Base-by-base conservation (phyloP, 2,113 vertebrate genomes). In the Pogonocichla stellata region DNA sequence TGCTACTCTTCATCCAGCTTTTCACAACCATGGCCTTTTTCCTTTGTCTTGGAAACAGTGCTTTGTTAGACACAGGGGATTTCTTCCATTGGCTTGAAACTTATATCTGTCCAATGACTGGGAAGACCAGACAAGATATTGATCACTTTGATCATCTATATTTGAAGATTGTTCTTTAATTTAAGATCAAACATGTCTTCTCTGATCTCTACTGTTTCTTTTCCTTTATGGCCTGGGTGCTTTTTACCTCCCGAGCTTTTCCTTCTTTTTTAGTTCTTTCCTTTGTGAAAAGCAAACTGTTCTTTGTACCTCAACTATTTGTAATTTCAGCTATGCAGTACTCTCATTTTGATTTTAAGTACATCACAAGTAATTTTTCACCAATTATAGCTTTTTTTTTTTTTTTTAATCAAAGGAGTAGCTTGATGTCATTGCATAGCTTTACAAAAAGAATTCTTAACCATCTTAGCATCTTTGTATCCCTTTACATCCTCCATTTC, bases 81-180 rank as follows among this genome's bases (percentile, higher is more conserved):
- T 29, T 45, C 26, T 80, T 93, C 50, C 19, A 31, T 89, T 77
- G 65, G 9, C 38, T 88, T 82, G 42, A 45, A 77, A 82, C 50
- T 61, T 65, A 3, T 3, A 57, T n/a, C 57, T 80, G 50, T 83
- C 54, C 40, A 65, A 23, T 62, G 69, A 42, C 25, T 48, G 45
- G 45, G 58, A 88, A 73, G 10, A 43, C 16, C 43, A 78, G 61
- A 80, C 31, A 95, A 74, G 36, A 71, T 91, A 54, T 58, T 71
- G 64, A 83, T 86, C 50, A 28, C 22, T 92, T 90, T 86, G 62
- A 80, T 82, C 75, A 79, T 80, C 79, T 92, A 4, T 62, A 65
- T 83, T 86, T 86, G 70, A 93, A 92, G 74, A 31, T 36, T 80
- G 31, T 72, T 92, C 50, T 75, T 95, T 80, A 89, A 43, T 64